Evolutionary conservation across 2,797 vertebrate genomes (phyloP).

Genomic region (Nothura maculosa): DNA sequence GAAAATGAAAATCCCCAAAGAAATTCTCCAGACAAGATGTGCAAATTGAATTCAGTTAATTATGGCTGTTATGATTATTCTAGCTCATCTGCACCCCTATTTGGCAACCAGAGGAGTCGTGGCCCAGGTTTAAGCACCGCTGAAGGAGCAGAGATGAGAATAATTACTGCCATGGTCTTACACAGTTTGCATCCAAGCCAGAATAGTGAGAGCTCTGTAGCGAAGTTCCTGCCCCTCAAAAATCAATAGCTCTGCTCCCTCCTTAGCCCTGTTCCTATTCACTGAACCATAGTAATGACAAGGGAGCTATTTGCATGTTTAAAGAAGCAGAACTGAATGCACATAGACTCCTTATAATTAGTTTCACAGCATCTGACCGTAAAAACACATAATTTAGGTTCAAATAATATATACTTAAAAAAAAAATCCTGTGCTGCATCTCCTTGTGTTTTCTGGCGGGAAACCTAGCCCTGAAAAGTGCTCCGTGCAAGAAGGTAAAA

Average conservation of each 20-base stretch:
- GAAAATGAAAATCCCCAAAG: slow-evolving; percentile 21
- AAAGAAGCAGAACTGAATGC: slow-evolving; percentile 68
- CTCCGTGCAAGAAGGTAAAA: neutral
- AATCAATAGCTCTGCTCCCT: slow-evolving; percentile 50
- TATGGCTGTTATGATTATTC: neutral
- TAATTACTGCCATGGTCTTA: slow-evolving; percentile 12
- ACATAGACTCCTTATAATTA: slow-evolving; percentile 61
- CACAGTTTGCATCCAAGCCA: slow-evolving; percentile 23
- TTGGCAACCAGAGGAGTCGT: slow-evolving; percentile 30
- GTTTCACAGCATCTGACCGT: slow-evolving; percentile 45
- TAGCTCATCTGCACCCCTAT: slow-evolving; percentile 29
- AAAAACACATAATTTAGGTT: slow-evolving; percentile 21
- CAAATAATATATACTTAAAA: slow-evolving; percentile 49
- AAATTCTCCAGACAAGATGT: neutral
- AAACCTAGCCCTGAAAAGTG: slow-evolving; percentile 1
- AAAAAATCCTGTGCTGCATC: slow-evolving; percentile 5
- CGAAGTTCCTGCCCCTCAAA: slow-evolving; percentile 41
- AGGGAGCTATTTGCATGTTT: slow-evolving; percentile 68
- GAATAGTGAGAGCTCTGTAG: slow-evolving; percentile 31
- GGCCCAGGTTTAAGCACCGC: slow-evolving; percentile 3
- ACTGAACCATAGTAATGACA: slow-evolving; percentile 65
- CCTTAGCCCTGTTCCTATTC: slow-evolving; percentile 58
- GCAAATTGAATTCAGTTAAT: slow-evolving; percentile 36
- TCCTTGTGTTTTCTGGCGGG: slow-evolving; percentile 2
- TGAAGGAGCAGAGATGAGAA: slow-evolving; percentile 20